These are phyloP conservation scores for Heliconius nattereri DNA, from an alignment of 1,140 invertebrate species.

Conservation along the genomic window DNA sequence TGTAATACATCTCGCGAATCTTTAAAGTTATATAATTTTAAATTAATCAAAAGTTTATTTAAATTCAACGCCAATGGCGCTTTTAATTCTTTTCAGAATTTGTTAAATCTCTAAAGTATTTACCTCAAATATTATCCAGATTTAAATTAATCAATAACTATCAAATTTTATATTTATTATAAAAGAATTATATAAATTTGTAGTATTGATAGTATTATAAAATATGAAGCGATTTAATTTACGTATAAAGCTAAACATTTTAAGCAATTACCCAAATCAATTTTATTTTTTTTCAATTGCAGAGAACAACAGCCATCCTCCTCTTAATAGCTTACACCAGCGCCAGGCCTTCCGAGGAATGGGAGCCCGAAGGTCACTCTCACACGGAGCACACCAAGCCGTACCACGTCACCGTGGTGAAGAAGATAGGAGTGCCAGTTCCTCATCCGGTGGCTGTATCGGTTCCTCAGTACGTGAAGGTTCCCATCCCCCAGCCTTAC, in stretches of 20 bases:
- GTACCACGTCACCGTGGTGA: conserved; percentile 87
- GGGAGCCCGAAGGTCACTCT: conserved; percentile 91
- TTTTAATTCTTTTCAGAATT: background rate
- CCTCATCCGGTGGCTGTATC: conserved; percentile 88
- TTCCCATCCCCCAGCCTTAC: conserved; percentile 89
- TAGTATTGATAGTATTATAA: no score
- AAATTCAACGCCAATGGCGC: background rate
- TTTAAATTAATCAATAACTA: no score
- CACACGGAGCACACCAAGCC: conserved; percentile 85
- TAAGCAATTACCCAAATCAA: no score
- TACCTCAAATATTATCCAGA: no score
- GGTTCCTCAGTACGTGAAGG: conserved; percentile 87
- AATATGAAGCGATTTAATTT: no score
- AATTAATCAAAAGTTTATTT: background rate
- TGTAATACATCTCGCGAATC: background rate
- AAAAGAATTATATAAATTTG: no score
- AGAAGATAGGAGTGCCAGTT: conserved; percentile 88
- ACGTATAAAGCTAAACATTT: no score
- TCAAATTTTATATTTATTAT: no score
- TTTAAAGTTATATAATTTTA: background rate
- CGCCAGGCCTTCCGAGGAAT: conserved; percentile 84
- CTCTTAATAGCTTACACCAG: conserved; percentile 87
- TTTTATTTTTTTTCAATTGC: conserved; percentile 44
- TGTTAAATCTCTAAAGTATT: no score
- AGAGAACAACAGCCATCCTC: conserved; percentile 69